Percentiles rank a stretch among this genome's conserved stretches.
These are phyloP conservation scores for Noctua janthina DNA, from an alignment of 2,888 invertebrate genomes.

Conservation along the genomic window DNA sequence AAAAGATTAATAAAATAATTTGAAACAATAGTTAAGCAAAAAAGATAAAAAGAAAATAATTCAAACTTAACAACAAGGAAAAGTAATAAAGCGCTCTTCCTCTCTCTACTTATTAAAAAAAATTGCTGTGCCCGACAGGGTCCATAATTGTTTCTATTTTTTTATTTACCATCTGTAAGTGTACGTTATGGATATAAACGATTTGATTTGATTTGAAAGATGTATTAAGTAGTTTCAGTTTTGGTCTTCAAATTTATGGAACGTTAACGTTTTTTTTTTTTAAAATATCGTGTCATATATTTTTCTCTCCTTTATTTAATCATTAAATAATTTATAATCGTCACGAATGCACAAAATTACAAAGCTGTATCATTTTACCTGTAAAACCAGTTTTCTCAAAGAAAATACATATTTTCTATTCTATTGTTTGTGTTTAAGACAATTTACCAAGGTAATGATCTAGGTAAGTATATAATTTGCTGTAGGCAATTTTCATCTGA, in stretches of 20 bases:
- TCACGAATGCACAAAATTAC: neutral
- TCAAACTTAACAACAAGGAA: too few relatives aligned
- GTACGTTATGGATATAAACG: too few relatives aligned
- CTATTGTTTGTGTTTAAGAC: neutral
- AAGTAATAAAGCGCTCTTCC: too few relatives aligned
- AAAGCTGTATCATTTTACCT: neutral
- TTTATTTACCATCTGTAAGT: too few relatives aligned
- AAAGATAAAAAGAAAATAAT: too few relatives aligned
- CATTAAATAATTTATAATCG: neutral
- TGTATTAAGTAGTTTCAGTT: too few relatives aligned
- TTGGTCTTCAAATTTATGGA: too few relatives aligned
- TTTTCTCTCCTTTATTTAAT: neutral
- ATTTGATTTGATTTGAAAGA: too few relatives aligned
- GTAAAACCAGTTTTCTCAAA: neutral
- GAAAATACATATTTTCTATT: neutral
- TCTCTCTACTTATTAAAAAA: too few relatives aligned
- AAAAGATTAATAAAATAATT: neutral
- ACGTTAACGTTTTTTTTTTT: neutral
- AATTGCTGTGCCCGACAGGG: too few relatives aligned
- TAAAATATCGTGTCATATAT: neutral
- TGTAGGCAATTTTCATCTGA: conserved; percentile 7
- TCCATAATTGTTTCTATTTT: too few relatives aligned
- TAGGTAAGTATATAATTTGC: neutral
- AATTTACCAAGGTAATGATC: neutral
- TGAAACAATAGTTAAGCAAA: too few relatives aligned